Evolutionary conservation across 2,797 vertebrate genomes (phyloP).

Genomic region (Eremophila alpestris): DNA sequence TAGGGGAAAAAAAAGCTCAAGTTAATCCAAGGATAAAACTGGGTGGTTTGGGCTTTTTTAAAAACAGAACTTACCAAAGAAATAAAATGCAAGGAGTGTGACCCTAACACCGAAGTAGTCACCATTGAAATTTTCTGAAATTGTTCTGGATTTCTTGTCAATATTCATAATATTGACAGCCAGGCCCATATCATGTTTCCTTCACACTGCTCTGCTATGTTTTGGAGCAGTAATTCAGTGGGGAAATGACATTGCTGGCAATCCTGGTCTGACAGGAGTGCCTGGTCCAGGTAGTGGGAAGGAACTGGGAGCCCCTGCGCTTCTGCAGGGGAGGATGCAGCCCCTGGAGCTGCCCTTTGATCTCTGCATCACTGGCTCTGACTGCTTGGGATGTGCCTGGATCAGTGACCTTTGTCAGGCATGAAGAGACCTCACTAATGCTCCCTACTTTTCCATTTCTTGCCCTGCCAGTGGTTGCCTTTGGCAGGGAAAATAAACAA

Average conservation of each 20-base stretch:
- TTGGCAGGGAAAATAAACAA: background rate
- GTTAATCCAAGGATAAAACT: background rate
- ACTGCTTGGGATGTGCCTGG: background rate
- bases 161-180: background rate
- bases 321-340: background rate
- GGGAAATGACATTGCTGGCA: background rate
- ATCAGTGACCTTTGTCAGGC: background rate
- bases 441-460: background rate
- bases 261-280: background rate
- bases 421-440: background rate
- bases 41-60: background rate
- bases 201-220: accelerated
- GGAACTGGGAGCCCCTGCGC: background rate
- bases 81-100: background rate
- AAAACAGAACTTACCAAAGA: background rate
- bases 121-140: background rate
- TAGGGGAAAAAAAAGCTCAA: accelerated
- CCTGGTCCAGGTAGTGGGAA: accelerated
- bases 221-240: background rate
- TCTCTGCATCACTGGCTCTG: background rate
- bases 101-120: background rate
- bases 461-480: background rate
- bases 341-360: background rate
- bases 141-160: background rate
- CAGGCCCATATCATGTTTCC: background rate